Percentiles rank a stretch among this genome's conserved stretches.
These are phyloP conservation scores for Lacerta viridis DNA, from an alignment of 2,797 vertebrate genomes.

Conservation along the genomic window DNA sequence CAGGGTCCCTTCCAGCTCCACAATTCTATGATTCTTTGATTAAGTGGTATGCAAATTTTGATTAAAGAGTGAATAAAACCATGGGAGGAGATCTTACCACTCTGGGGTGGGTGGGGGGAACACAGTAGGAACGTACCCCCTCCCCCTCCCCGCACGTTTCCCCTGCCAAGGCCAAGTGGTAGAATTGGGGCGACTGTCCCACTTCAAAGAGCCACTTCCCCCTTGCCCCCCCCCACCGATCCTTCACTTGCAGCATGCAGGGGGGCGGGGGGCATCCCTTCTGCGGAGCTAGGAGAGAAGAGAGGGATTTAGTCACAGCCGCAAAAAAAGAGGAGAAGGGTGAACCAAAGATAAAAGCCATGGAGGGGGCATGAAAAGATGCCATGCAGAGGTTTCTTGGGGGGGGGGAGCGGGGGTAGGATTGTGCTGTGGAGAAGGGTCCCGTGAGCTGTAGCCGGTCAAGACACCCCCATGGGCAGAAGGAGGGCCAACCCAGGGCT, in stretches of 20 bases:
- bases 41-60: too few species aligned
- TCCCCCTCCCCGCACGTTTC: too few species aligned
- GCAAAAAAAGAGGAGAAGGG: slow-evolving; percentile 10
- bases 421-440: too few species aligned
- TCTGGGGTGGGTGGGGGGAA: too few species aligned
- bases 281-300: slow-evolving; percentile 44
- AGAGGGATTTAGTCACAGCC: slow-evolving; percentile 18
- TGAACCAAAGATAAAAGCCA: slow-evolving; percentile 54
- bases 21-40: too few species aligned
- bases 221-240: too few species aligned
- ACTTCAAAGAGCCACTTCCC: too few species aligned
- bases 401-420: not conserved
- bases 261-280: not conserved
- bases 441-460: too few species aligned
- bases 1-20: too few species aligned
- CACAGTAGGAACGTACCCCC: too few species aligned
- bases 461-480: not conserved
- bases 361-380: slow-evolving; percentile 55
- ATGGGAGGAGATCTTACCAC: too few species aligned
- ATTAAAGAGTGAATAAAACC: too few species aligned
- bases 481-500: not conserved
- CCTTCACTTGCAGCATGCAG: not conserved
- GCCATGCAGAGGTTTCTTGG: not conserved
- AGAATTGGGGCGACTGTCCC: not conserved
- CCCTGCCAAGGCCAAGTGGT: not conserved